A percentile compares a stretch with the other conserved stretches of the same genome.
phyloP scores from a whole-genome alignment of 2,113 vertebrate genomes.

The Saguinus midas region DNA sequence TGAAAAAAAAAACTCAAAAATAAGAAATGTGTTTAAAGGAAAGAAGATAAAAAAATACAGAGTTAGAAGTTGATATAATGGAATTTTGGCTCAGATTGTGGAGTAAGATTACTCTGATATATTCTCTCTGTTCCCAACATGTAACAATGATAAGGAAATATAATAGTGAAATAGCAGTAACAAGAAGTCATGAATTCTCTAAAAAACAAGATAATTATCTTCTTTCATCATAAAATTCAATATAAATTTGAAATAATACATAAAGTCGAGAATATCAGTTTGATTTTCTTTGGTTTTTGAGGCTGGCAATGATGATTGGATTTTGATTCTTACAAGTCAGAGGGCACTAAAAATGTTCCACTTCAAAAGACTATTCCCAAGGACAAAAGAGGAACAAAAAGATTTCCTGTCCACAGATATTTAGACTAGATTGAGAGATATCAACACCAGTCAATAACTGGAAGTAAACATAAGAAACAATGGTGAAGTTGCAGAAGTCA shows the following conservation, averaged over 20 bases:
- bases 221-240: neutral
- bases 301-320: accelerated
- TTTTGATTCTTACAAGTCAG: neutral
- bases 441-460: neutral
- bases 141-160: neutral
- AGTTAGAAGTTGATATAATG: neutral
- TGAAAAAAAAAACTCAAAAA: neutral
- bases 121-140: neutral
- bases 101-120: neutral
- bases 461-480: neutral
- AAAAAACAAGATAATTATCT: neutral
- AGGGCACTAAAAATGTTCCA: neutral
- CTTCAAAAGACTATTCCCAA: neutral
- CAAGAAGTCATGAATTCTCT: neutral
- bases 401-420: neutral
- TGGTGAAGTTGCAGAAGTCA: neutral
- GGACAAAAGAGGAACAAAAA: neutral
- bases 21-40: neutral
- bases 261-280: neutral
- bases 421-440: neutral
- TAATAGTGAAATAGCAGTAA: neutral
- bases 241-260: neutral
- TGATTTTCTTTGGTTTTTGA: neutral
- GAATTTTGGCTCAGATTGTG: neutral
- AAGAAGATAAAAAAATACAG: neutral